Evolutionary conservation across 2,888 invertebrate species (phyloP).

Genomic region (Phyllotreta striolata): DNA sequence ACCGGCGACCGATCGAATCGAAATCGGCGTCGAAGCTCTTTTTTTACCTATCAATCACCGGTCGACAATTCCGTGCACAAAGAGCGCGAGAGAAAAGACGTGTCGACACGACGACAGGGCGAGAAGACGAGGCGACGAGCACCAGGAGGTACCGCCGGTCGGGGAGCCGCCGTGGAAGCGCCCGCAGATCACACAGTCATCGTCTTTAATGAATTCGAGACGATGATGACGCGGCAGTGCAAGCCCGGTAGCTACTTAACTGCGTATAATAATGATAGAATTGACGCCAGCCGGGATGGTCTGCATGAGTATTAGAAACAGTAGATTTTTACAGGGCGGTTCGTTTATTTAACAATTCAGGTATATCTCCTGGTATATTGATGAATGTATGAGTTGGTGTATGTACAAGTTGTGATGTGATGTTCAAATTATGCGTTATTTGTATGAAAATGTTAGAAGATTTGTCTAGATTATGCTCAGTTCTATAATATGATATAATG

Average conservation of each 20-base stretch:
- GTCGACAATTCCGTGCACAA: conserved; percentile 10
- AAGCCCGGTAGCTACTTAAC: conserved; percentile 62
- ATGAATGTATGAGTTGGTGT: too few relatives aligned
- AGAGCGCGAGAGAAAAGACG: conserved; percentile 27
- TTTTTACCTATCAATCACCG: conserved; percentile 23
- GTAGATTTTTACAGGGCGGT: conserved; percentile 5
- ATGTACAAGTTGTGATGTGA: too few relatives aligned
- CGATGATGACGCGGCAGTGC: conserved; percentile 56
- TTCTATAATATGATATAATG: too few relatives aligned
- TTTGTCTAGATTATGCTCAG: too few relatives aligned
- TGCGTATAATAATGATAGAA: conserved; percentile 59
- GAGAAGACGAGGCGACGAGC: conserved; percentile 44
- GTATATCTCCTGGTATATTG: too few relatives aligned
- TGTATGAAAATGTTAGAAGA: too few relatives aligned
- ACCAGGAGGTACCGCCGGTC: conserved; percentile 30
- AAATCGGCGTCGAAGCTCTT: conserved; percentile 12
- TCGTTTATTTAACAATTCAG: too few relatives aligned
- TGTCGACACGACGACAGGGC: conserved; percentile 42
- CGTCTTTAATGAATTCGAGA: conserved; percentile 59
- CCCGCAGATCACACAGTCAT: conserved; percentile 50
- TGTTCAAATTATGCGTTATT: too few relatives aligned
- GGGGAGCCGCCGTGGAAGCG: conserved; percentile 28
- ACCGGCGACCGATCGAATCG: conserved; percentile 8
- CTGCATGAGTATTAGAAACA: conserved; percentile 24
- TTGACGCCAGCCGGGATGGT: conserved; percentile 54